These are phyloP conservation scores for Xylophagus ater DNA, from an alignment of 2,888 invertebrate species.

Conservation along the genomic window DNA sequence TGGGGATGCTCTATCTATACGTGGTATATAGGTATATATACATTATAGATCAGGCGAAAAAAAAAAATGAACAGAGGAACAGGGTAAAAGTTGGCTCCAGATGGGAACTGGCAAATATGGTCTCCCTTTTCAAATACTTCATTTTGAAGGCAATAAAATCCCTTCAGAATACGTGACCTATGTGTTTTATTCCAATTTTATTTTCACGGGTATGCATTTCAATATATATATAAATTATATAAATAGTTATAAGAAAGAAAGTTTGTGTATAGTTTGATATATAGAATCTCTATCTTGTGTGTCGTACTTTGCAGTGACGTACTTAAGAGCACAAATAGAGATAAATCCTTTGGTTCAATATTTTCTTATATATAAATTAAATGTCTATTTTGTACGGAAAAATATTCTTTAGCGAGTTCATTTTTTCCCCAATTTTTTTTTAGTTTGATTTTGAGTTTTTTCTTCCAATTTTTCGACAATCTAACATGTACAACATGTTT, in stretches of 20 bases:
- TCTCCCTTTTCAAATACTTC: constrained; percentile 13
- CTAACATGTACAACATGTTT: constrained; percentile 14
- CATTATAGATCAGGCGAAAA: constrained; percentile 5
- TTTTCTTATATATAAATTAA: too few species aligned
- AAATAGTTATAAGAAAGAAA: background rate
- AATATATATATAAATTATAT: background rate
- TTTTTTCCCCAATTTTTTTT: background rate
- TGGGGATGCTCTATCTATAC: too few species aligned
- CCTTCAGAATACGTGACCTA: constrained; percentile 40
- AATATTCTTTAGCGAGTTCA: background rate
- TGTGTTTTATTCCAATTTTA: constrained; percentile 38
- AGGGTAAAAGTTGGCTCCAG: constrained; percentile 8
- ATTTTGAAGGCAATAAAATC: constrained; percentile 33
- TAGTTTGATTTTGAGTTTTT: background rate
- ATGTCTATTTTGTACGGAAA: too few species aligned
- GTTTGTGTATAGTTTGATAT: background rate
- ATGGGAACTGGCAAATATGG: constrained; percentile 15
- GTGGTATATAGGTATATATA: too few species aligned
- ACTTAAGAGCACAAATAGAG: too few species aligned
- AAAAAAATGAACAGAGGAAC: background rate
- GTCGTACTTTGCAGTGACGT: too few species aligned
- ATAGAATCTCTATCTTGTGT: too few species aligned
- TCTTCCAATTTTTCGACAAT: constrained; percentile 2
- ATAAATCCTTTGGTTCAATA: too few species aligned
- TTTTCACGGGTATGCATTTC: constrained; percentile 12